Evolutionary conservation across 2,888 invertebrate genomes (phyloP), one percentile per base, ranked within the genome.

Genomic region (Meteorus colon): DNA sequence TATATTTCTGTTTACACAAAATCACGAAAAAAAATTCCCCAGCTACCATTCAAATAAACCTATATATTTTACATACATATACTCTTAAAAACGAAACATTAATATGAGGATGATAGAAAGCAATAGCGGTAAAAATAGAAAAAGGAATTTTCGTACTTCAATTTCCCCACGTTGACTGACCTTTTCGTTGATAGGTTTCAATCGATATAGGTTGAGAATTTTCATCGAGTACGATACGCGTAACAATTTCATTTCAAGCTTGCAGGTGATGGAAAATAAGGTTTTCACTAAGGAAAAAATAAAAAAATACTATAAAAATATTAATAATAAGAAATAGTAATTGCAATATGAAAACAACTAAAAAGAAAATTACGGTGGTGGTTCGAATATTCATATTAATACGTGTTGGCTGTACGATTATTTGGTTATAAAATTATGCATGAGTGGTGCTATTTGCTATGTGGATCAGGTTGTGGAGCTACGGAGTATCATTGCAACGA

Each of bases 401-500:
- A 65, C 55, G 55, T 75, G 77, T 79, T 75, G 75, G 77, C 73
- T 75, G 77, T 70, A 55, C 76, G 75, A 77, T 77, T 68, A 76
- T 76, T 67, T 72, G 77, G 75, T 71, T 67, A 78, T 76, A 80
- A 78, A 81, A 84, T 86, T 73, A 87, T 82, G 86, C 85, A 86
- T 86, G 88, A 87, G 86, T 87, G 79, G 80, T 81, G 81, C 78
- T 76, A 69, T 76, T 84, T 86, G 86, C 84, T 88, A 83, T 87
- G 84, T 87, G 87, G 85, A 87, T 86, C 87, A 89, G 89, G 88
- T 89, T 93, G 93, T 88, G 85, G 88, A 78, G 84, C 89, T 37
- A 90, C 91, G 82, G 89, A 91, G 82, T 87, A 90, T 80, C 89
- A 87, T 41, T 94, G 93, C 83, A 90, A 91, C 81, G 90, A 91